These are phyloP conservation scores for Brienomyrus brachyistius DNA, from an alignment of 2,113 vertebrate species.

Conservation along the genomic window DNA sequence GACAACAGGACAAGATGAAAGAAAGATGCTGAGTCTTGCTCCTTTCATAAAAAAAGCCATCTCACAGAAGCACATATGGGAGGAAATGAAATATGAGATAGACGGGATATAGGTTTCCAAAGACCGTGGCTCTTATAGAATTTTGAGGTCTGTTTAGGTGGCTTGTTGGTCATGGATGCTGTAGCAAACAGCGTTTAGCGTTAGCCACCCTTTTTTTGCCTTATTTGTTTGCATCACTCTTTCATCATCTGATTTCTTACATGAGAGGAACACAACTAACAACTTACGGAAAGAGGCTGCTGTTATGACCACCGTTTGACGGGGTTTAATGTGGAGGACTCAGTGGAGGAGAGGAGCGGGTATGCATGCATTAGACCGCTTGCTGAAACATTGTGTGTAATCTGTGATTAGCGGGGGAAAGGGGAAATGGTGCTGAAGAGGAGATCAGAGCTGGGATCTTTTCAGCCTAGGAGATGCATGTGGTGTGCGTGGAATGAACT, in stretches of 20 bases:
- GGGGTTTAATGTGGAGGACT: background rate
- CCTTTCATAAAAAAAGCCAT: background rate
- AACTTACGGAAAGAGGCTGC: background rate
- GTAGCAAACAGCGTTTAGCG: background rate
- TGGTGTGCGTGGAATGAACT: background rate
- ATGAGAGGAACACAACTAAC: background rate
- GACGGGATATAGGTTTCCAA: background rate
- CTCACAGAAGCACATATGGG: background rate
- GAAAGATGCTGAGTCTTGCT: background rate
- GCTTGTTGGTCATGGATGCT: background rate
- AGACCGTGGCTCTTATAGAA: background rate
- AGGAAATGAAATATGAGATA: background rate
- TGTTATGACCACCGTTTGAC: background rate
- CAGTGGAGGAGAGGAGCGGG: background rate
- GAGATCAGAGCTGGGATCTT: constrained; percentile 21
- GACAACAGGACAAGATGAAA: background rate
- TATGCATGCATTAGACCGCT: background rate
- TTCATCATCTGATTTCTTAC: background rate
- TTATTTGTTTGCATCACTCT: background rate
- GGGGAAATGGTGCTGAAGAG: background rate
- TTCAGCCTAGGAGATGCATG: constrained; percentile 15
- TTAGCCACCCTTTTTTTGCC: background rate
- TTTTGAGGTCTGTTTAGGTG: background rate
- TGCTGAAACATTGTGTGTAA: background rate
- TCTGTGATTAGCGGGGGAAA: constrained; percentile 3